Base-by-base conservation (phyloP, 2,113 vertebrate species). In the cat (Felis catus) region DNA sequence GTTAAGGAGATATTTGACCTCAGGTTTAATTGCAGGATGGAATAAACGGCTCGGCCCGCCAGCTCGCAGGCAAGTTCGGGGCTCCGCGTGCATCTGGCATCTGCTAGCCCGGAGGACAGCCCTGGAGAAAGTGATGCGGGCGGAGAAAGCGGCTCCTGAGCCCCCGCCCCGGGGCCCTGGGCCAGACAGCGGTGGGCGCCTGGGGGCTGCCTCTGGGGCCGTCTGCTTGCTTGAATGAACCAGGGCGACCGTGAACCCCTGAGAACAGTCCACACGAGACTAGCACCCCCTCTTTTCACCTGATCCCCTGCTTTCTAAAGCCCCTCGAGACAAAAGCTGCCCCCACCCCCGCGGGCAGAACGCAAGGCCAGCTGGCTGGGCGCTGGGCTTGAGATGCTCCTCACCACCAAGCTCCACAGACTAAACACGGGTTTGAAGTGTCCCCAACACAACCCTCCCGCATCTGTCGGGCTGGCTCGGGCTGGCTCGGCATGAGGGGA, bases 1-100 rank as follows among this genome's bases (percentile, higher is more conserved):
- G 79, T 65, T 97, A 96, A 88, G 97, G 92, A 98, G 98, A 98
- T 98, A 98, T 97, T 63, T 83, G 63, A 55, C 96, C 93, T 95
- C 18, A 45, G 58, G 88, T 93, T 98, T 97, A 98, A 98, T 96
- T 92, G 95, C 96, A 95, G 97, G 97, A 88, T 91, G 81, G 91
- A 97, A 79, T 70, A 86, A 97, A 78, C 25, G 39, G 16, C 68
- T 53, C 4, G 7, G 79, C 94, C 85, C 45, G 65, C 83, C 92
- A 61, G 92, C 53, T 45, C 15, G 23, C 73, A 21, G 96, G 93
- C 81, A 45, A 51, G n/a, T 29, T 91, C 0, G 0, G 93, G 94
- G 16, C 48, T 95, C 48, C 0, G 76, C 16, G 33, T 65, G 76
- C 16, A n/a, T 65, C 92, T 78, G 92, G 92, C 58, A 79, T 63